Evolutionary conservation across 2,797 vertebrate species (phyloP).

Genomic region (Mycteria americana): DNA sequence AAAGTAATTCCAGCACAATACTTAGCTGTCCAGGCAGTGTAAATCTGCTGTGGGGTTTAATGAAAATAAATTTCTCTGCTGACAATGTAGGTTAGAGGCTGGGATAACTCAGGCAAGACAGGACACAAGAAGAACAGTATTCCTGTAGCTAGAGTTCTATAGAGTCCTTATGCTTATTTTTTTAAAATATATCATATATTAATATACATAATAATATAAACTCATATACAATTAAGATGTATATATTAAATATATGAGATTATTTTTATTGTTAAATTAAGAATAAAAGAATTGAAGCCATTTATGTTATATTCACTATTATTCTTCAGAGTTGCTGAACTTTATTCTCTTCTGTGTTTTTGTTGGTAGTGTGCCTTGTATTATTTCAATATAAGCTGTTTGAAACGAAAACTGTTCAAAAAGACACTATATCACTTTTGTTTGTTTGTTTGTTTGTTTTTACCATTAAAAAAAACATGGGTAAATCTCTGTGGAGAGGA

Average conservation of each 20-base stretch:
- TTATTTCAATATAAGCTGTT: neutral
- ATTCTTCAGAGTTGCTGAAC: neutral
- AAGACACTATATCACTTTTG: neutral
- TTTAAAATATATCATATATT: neutral
- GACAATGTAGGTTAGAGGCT: neutral
- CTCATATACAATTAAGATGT: neutral
- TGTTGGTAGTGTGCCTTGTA: neutral
- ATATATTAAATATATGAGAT: neutral
- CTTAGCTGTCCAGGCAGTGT: neutral
- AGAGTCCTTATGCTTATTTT: neutral
- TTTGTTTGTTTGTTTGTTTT: neutral
- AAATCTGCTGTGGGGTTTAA: neutral
- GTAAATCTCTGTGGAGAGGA: neutral
- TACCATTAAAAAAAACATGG: neutral
- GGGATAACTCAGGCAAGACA: neutral
- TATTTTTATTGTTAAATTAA: neutral
- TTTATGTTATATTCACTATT: neutral
- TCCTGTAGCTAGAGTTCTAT: neutral
- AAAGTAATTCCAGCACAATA: neutral
- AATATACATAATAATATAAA: neutral
- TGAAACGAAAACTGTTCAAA: neutral
- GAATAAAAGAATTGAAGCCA: neutral
- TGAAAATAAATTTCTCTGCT: neutral
- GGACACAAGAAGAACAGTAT: neutral
- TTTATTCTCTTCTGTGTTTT: neutral